phyloP scores from a whole-genome alignment of 2,113 vertebrate genomes.

The Geococcyx californianus region DNA sequence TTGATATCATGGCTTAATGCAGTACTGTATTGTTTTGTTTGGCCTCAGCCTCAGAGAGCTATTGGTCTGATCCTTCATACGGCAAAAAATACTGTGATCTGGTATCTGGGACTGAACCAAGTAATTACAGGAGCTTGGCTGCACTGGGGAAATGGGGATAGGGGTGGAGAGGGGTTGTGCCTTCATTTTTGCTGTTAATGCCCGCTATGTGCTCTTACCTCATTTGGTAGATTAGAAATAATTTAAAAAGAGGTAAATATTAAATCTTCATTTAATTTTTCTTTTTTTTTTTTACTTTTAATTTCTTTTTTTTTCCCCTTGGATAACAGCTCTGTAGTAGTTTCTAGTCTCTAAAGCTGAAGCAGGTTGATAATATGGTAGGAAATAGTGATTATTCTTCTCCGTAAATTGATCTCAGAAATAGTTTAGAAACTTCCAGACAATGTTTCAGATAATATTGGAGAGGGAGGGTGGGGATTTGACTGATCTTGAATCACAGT shows the following conservation, averaged over 20 bases:
- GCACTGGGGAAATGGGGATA: not conserved
- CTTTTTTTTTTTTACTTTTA: not conserved
- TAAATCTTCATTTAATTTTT: not conserved
- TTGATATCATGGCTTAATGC: not conserved
- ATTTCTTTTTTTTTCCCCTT: not conserved
- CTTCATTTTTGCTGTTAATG: not conserved
- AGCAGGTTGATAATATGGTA: not conserved
- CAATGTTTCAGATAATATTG: not conserved
- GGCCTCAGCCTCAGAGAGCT: not conserved
- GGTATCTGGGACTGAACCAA: not conserved
- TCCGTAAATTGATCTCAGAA: not conserved
- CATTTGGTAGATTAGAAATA: not conserved
- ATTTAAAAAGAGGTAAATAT: conserved; percentile 19
- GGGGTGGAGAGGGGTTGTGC: not conserved
- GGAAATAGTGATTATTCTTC: not conserved
- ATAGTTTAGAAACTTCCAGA: not conserved
- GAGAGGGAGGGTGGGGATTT: too few species aligned
- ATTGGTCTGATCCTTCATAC: conserved; percentile 1
- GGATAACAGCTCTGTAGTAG: not conserved
- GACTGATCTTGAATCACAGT: not conserved
- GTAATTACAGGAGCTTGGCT: not conserved
- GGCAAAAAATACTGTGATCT: not conserved
- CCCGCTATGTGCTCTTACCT: not conserved
- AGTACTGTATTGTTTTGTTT: conserved; percentile 22
- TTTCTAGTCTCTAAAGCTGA: not conserved